Evolutionary conservation across 2,797 vertebrate species (phyloP).

Genomic region (Lutjanus campechanus): DNA sequence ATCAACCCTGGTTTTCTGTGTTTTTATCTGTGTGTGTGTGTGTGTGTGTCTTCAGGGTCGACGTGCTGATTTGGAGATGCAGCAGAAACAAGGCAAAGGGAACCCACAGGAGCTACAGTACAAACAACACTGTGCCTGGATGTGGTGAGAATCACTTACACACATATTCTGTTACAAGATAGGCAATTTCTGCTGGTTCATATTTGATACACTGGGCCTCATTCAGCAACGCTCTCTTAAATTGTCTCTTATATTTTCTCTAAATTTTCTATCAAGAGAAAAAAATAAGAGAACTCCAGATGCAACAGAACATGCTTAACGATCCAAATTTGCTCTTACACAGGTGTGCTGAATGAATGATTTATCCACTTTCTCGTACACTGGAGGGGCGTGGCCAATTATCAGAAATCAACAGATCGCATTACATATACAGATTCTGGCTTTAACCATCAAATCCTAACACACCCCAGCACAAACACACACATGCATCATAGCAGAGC

Average conservation of each 20-base stretch:
- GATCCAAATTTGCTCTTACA: too few relatives aligned
- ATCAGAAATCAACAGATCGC: background rate
- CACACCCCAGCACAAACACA: background rate
- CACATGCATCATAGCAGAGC: background rate
- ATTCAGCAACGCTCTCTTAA: too few relatives aligned
- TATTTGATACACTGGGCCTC: too few relatives aligned
- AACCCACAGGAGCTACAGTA: conserved; percentile 90
- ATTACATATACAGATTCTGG: background rate
- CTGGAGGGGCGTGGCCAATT: too few relatives aligned
- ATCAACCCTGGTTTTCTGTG: background rate
- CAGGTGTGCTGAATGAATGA: too few relatives aligned
- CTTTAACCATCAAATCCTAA: too few relatives aligned
- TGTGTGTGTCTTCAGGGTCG: conserved; percentile 85
- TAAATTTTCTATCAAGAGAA: too few relatives aligned
- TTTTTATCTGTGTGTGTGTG: background rate
- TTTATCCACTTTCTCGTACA: too few relatives aligned
- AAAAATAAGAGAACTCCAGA: too few relatives aligned
- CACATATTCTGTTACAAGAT: background rate
- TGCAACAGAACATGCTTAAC: too few relatives aligned
- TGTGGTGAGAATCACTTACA: conserved; percentile 89
- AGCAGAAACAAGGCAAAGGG: conserved; percentile 91
- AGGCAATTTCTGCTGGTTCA: too few relatives aligned
- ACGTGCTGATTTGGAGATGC: conserved; percentile 93
- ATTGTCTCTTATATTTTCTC: too few relatives aligned
- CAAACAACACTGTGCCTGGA: conserved; percentile 92